These are phyloP conservation scores for Teleogryllus occipitalis DNA, from an alignment of 1,140 invertebrate species.

Conservation along the genomic window DNA sequence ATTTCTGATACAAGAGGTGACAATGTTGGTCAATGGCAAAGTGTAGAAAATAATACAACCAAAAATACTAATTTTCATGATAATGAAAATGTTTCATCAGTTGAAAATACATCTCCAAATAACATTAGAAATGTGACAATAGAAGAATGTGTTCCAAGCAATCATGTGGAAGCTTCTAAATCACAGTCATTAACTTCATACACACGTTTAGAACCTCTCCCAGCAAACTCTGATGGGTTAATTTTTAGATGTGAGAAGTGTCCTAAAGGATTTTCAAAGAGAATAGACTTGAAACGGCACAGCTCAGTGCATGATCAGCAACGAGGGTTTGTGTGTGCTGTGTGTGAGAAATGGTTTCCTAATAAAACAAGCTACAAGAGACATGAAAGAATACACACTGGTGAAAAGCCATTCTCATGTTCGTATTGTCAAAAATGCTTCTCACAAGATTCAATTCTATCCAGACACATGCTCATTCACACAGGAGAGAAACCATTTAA, in stretches of 20 bases:
- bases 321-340: constrained; percentile 44
- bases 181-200: too few species aligned
- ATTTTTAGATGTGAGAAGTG: constrained; percentile 45
- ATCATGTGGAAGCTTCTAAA: too few species aligned
- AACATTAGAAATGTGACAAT: too few species aligned
- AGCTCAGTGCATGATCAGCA: constrained; percentile 51
- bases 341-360: constrained; percentile 74
- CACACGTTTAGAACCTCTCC: too few species aligned
- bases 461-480: constrained; percentile 77
- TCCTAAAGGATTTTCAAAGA: constrained; percentile 45
- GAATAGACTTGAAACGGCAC: constrained; percentile 49
- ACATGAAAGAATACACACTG: constrained; percentile 68
- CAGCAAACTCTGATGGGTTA: neutral
- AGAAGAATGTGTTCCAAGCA: too few species aligned
- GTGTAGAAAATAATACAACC: too few species aligned
- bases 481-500: constrained; percentile 73
- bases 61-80: too few species aligned
- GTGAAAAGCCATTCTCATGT: constrained; percentile 69
- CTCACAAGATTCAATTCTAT: constrained; percentile 69
- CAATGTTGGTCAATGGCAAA: too few species aligned
- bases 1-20: too few species aligned
- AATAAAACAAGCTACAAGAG: constrained; percentile 66
- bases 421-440: constrained; percentile 61
- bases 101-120: too few species aligned
- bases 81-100: too few species aligned